A percentile compares a stretch with the other conserved stretches of the same genome.
phyloP scores from a whole-genome alignment of 2,797 vertebrate genomes.

The Phylloscopus collybita region DNA sequence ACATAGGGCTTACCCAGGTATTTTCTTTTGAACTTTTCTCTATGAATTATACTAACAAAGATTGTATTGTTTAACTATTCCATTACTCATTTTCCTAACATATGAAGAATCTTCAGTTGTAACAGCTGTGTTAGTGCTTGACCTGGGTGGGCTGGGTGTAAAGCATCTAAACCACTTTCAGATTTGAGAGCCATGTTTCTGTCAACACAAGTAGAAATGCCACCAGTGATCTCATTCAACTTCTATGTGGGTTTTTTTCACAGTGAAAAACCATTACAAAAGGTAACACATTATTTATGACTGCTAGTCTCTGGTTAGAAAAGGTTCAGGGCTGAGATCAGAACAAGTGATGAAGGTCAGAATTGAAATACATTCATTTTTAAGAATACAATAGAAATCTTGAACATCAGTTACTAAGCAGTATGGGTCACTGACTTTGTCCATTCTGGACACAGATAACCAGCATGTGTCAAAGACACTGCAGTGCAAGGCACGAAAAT shows the following conservation, averaged over 20 bases:
- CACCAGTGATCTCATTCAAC: neutral
- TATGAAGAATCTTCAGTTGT: neutral
- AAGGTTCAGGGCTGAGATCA: neutral
- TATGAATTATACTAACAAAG: neutral
- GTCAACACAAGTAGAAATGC: slow-evolving; percentile 2
- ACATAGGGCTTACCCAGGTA: neutral
- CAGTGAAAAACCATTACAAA: slow-evolving; percentile 13
- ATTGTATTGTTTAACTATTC: neutral
- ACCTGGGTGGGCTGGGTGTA: neutral
- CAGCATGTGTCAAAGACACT: neutral
- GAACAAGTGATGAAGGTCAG: slow-evolving; percentile 16
- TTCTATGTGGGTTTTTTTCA: neutral
- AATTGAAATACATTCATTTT: slow-evolving; percentile 12
- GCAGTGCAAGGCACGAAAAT: neutral
- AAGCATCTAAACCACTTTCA: neutral
- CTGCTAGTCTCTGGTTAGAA: neutral
- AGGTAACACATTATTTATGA: slow-evolving; percentile 10
- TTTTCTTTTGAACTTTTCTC: neutral
- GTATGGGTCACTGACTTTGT: neutral
- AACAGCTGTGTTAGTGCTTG: neutral
- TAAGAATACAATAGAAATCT: neutral
- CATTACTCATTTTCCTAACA: neutral
- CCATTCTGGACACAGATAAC: neutral
- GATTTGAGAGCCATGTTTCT: slow-evolving; percentile 19
- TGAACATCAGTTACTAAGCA: slow-evolving; percentile 17